phyloP scores from a whole-genome alignment of 2,113 vertebrate species.

The Prochilodus magdalenae region DNA sequence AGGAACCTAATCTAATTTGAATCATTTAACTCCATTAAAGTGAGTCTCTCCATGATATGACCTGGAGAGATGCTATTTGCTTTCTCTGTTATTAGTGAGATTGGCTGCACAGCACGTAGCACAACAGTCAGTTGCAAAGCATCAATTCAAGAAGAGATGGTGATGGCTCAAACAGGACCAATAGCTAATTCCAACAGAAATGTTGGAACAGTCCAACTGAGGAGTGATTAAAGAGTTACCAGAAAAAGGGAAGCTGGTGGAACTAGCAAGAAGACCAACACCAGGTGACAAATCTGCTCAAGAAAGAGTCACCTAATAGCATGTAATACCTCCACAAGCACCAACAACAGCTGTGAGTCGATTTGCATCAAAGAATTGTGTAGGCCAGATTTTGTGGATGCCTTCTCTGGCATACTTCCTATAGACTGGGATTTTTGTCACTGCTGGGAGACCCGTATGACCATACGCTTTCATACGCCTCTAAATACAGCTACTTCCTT shows the following conservation, averaged over 20 bases:
- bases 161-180: constrained; percentile 17
- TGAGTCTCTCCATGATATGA: neutral
- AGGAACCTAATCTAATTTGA: neutral
- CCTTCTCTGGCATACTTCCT: no score
- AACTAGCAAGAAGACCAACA: no score
- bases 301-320: no score
- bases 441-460: no score
- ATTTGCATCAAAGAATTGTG: no score
- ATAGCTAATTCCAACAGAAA: constrained; percentile 20
- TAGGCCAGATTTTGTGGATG: no score
- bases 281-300: no score
- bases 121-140: constrained; percentile 21
- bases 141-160: constrained; percentile 13
- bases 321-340: no score
- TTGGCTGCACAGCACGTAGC: constrained; percentile 8
- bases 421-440: no score
- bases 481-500: no score
- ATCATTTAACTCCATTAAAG: constrained; percentile 9
- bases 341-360: no score
- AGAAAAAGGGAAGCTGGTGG: neutral
- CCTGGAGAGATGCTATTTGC: constrained; percentile 20
- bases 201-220: constrained; percentile 12
- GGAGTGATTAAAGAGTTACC: neutral
- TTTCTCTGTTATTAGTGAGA: neutral
- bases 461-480: no score